A percentile compares a stretch with the other conserved stretches of the same genome.
Conservation (phyloP, 2,797 vertebrate species). For the Diglossa cyanea region DNA sequence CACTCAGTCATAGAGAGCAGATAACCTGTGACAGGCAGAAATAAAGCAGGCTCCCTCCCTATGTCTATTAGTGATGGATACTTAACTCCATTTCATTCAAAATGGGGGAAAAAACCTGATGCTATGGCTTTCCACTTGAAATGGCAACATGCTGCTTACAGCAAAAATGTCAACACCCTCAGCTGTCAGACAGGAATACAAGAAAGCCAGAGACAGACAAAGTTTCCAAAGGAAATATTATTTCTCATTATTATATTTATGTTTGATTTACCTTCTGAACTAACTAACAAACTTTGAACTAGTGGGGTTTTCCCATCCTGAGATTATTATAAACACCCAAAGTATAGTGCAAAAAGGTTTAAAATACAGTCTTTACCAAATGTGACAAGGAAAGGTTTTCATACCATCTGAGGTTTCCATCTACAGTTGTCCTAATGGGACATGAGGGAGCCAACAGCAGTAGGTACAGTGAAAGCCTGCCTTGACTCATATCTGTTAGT, state of each 20-base stretch:
- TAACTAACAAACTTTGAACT: background rate
- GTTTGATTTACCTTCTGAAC: background rate
- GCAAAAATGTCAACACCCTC: background rate
- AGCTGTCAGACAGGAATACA: background rate
- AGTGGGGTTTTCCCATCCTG: background rate
- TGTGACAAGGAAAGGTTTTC: background rate
- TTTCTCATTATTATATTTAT: background rate
- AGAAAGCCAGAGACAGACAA: background rate
- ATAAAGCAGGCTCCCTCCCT: background rate
- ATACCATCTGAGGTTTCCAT: background rate
- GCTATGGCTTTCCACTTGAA: background rate
- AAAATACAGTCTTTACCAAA: background rate
- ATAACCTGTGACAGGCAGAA: constrained; percentile 6
- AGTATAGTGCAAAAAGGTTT: background rate
- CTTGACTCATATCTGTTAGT: background rate
- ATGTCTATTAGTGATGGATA: background rate
- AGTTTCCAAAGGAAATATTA: background rate
- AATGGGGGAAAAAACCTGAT: background rate
- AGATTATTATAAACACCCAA: background rate
- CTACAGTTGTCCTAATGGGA: background rate
- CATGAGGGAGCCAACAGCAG: background rate
- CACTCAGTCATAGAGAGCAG: background rate
- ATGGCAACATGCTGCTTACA: background rate
- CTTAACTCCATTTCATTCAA: constrained; percentile 11
- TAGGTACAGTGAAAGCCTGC: background rate